Percentiles rank a stretch among this genome's conserved stretches.
Conservation (phyloP, 2,113 vertebrate species). For the Rhinopomastus cyanomelas region DNA sequence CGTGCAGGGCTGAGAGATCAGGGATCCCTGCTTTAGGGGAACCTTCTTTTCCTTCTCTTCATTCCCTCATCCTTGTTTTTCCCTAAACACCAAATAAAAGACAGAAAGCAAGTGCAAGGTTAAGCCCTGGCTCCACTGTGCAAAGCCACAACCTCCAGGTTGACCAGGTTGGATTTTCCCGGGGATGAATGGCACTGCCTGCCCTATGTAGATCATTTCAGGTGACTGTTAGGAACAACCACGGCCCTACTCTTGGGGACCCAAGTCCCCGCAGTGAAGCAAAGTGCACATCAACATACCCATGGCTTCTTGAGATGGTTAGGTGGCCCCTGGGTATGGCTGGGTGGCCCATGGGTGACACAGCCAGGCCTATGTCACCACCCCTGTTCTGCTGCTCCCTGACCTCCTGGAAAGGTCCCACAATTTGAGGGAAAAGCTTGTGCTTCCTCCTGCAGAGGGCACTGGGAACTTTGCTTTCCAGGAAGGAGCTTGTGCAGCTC, state of each 20-base stretch:
- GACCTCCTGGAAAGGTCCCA: not conserved
- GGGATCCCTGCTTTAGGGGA: not conserved
- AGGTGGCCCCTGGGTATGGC: fast-evolving
- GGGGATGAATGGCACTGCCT: not conserved
- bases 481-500: not conserved
- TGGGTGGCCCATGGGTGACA: not conserved
- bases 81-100: not conserved
- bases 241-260: fast-evolving
- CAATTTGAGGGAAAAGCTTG: not conserved
- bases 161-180: not conserved
- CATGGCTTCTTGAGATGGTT: not conserved
- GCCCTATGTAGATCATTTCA: fast-evolving
- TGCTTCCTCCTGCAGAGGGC: conserved; percentile 64
- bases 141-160: fast-evolving
- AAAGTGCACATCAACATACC: not conserved
- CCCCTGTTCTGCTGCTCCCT: fast-evolving
- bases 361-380: not conserved
- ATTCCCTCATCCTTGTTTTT: not conserved
- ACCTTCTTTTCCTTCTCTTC: not conserved
- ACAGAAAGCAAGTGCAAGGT: not conserved
- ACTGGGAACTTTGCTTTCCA: conserved; percentile 28
- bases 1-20: not conserved
- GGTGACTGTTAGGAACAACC: not conserved
- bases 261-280: fast-evolving
- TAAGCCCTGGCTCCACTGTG: not conserved